Evolutionary conservation across 2,888 invertebrate species (phyloP).

Genomic region (Cartodere bifasciata): DNA sequence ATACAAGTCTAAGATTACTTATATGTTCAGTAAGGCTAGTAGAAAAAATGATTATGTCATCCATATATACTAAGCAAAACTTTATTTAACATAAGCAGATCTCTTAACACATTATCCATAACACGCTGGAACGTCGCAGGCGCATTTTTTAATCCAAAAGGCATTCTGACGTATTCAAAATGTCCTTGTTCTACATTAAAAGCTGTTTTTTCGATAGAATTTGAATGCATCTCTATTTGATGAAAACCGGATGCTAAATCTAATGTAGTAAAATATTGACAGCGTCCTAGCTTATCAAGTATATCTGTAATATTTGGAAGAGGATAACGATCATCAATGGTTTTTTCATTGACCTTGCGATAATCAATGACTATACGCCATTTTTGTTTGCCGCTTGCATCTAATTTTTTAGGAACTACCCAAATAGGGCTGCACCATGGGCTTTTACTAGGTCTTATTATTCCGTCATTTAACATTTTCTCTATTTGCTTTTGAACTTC

Average conservation of each 20-base stretch:
- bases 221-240: no score
- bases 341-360: slow-evolving; percentile 22
- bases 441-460: no score
- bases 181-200: slow-evolving; percentile 15
- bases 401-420: slow-evolving; percentile 27
- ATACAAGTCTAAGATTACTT: neutral
- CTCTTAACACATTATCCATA: slow-evolving; percentile 14
- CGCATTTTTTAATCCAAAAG: slow-evolving; percentile 18
- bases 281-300: slow-evolving; percentile 14
- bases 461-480: no score
- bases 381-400: slow-evolving; percentile 22
- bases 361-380: slow-evolving; percentile 24
- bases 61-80: slow-evolving; percentile 15
- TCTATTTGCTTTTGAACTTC: no score
- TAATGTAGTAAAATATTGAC: slow-evolving; percentile 15
- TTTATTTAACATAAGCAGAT: slow-evolving; percentile 10
- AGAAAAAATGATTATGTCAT: slow-evolving; percentile 14
- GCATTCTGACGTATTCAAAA: slow-evolving; percentile 17
- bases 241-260: slow-evolving; percentile 17
- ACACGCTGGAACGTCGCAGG: slow-evolving; percentile 16
- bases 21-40: neutral
- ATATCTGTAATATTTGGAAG: slow-evolving; percentile 15
- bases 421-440: slow-evolving; percentile 28
- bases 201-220: no score
- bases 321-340: slow-evolving; percentile 19